Conservation (phyloP, 2,113 vertebrate species). For the Heterochromis multidens region DNA sequence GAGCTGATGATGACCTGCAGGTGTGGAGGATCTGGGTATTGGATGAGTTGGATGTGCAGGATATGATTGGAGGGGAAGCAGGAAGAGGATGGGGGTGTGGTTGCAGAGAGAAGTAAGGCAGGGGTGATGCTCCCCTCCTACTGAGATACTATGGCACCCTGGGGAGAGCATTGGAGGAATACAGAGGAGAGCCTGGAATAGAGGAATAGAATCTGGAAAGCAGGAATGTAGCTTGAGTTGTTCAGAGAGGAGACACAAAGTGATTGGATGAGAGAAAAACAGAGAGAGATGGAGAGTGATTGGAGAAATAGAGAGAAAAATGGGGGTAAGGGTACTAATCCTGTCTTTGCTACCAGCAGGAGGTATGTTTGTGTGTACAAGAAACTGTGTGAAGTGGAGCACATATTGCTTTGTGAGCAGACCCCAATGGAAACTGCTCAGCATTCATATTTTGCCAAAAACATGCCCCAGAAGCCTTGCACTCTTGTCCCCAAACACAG, state of each 20-base stretch:
- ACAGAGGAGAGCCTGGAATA: background rate
- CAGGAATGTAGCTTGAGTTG: conserved; percentile 23
- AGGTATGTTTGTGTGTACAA: background rate
- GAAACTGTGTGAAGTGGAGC: background rate
- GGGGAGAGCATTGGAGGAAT: conserved; percentile 27
- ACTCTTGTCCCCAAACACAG: conserved; percentile 3
- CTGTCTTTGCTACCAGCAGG: conserved; percentile 32
- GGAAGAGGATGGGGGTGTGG: conserved; percentile 52
- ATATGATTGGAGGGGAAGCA: conserved; percentile 46
- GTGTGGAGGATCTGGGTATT: conserved; percentile 37
- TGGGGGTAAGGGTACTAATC: conserved; percentile 41
- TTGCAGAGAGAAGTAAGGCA: background rate
- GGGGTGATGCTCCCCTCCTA: conserved; percentile 60
- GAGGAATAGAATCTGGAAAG: conserved; percentile 7
- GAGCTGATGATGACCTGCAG: conserved; percentile 24
- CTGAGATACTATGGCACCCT: conserved; percentile 59
- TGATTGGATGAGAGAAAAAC: conserved; percentile 34
- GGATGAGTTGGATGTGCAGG: background rate
- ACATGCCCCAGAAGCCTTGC: conserved; percentile 11
- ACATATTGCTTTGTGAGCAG: conserved; percentile 8
- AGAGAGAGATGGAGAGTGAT: background rate
- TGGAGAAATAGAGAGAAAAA: conserved; percentile 15
- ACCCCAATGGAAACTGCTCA: conserved; percentile 6
- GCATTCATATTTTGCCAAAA: conserved; percentile 43
- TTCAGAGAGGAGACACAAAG: conserved; percentile 22